These are phyloP conservation scores for Chirona hameri DNA, from an alignment of 2,888 invertebrate species.

Conservation along the genomic window DNA sequence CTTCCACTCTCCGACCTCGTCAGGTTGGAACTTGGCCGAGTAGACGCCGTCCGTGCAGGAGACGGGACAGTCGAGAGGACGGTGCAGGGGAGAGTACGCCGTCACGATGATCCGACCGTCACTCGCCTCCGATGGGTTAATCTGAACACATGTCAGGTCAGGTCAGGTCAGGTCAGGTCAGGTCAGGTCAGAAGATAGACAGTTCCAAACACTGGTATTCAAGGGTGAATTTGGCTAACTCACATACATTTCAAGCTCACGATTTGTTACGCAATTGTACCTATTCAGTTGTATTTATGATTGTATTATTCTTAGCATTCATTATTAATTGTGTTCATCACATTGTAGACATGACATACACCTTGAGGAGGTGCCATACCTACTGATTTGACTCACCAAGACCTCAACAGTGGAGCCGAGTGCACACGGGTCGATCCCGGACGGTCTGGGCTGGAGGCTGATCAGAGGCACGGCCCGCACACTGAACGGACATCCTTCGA, in stretches of 20 bases:
- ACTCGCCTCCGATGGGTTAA: conserved; percentile 37
- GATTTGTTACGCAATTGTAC: too few relatives aligned
- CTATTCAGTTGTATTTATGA: too few relatives aligned
- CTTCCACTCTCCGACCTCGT: conserved; percentile 95
- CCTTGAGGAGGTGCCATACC: too few relatives aligned
- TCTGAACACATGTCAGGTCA: conserved; percentile 36
- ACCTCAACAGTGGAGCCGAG: conserved; percentile 94
- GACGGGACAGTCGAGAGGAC: conserved; percentile 71
- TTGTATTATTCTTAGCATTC: too few relatives aligned
- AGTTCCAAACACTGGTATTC: too few relatives aligned
- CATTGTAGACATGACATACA: too few relatives aligned
- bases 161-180: neutral
- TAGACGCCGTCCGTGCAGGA: conserved; percentile 72
- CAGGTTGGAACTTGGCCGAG: conserved; percentile 93
- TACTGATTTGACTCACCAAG: conserved; percentile 62
- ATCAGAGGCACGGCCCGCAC: conserved; percentile 83
- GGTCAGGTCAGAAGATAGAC: too few relatives aligned
- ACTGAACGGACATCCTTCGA: conserved; percentile 62
- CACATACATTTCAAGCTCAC: too few relatives aligned
- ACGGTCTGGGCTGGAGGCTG: conserved; percentile 61
- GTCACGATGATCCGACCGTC: conserved; percentile 58
- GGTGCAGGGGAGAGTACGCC: conserved; percentile 85
- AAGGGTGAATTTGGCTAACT: too few relatives aligned
- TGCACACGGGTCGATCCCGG: conserved; percentile 93
- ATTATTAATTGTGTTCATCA: too few relatives aligned